Percentiles rank a stretch among this genome's conserved stretches.
Conservation (phyloP, 2,113 vertebrate species). For the Heterocephalus glaber region DNA sequence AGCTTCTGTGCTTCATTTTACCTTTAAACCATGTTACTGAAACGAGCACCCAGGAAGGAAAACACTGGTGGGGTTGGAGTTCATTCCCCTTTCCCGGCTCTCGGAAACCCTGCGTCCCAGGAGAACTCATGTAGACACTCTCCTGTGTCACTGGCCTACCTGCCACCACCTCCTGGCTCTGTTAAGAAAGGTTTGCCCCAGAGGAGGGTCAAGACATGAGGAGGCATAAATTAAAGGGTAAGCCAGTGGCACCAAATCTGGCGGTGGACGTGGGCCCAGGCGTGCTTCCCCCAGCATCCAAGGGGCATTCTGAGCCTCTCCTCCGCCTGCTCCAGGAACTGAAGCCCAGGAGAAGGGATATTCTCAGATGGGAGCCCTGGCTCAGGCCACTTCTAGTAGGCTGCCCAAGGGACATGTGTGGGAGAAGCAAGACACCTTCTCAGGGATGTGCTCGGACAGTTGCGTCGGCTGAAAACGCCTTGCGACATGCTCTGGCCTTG, state of each 20-base stretch:
- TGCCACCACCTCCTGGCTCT: background rate
- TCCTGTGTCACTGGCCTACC: slow-evolving; percentile 42
- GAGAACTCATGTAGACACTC: slow-evolving; percentile 70
- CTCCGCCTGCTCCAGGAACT: background rate
- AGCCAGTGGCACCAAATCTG: slow-evolving; percentile 60
- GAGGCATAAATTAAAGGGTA: slow-evolving; percentile 72
- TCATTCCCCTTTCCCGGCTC: slow-evolving; percentile 32
- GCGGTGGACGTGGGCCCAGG: background rate
- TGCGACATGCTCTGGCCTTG: background rate
- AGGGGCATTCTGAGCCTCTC: background rate
- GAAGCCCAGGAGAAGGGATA: background rate
- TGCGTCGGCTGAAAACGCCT: background rate
- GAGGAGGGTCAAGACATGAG: slow-evolving; percentile 63
- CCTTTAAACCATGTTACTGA: slow-evolving; percentile 74
- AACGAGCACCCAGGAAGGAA: slow-evolving; percentile 67
- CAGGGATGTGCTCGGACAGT: background rate
- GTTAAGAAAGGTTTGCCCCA: slow-evolving; percentile 52
- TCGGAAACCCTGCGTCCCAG: slow-evolving; percentile 9
- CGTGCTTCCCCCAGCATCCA: slow-evolving; percentile 8
- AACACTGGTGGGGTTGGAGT: slow-evolving; percentile 17
- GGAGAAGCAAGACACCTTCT: background rate
- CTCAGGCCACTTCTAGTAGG: background rate
- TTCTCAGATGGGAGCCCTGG: background rate
- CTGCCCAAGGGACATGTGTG: fast-evolving
- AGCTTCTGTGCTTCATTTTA: slow-evolving; percentile 82